These are phyloP conservation scores for Lucifuga dentata DNA, from an alignment of 2,113 vertebrate species.

Conservation along the genomic window DNA sequence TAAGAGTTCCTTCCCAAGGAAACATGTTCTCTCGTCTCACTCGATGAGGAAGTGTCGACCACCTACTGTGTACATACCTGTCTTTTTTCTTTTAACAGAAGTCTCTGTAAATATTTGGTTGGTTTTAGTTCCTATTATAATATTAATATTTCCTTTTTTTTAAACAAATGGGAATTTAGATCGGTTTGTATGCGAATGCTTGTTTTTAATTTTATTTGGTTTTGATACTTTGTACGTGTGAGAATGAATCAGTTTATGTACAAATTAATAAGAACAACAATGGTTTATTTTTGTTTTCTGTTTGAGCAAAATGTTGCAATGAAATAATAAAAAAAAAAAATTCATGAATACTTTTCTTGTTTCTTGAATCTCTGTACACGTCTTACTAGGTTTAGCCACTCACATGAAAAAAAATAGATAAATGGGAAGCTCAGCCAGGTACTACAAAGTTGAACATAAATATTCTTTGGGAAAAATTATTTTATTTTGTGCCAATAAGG, in stretches of 20 bases:
- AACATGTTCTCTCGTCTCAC: conserved; percentile 66
- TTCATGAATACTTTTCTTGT: conserved; percentile 4
- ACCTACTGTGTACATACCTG: conserved; percentile 64
- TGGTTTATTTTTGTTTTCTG: conserved; percentile 53
- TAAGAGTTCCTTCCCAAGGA: conserved; percentile 41
- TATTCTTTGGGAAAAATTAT: too few relatives aligned
- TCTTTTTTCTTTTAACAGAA: conserved; percentile 49
- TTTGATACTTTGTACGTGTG: conserved; percentile 64
- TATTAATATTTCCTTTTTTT: conserved; percentile 67
- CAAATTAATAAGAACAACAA: conserved; percentile 64
- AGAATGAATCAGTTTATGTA: conserved; percentile 54
- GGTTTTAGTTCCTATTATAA: conserved; percentile 62
- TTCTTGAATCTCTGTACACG: too few relatives aligned
- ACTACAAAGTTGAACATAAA: too few relatives aligned
- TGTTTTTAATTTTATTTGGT: conserved; percentile 65
- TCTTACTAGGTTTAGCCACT: too few relatives aligned
- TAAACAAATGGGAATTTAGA: conserved; percentile 76
- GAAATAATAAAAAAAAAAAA: conserved; percentile 65
- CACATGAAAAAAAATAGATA: too few relatives aligned
- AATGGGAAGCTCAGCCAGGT: too few relatives aligned
- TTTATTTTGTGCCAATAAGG: too few relatives aligned
- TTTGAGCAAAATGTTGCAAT: conserved; percentile 63
- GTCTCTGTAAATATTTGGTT: conserved; percentile 73
- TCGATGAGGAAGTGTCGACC: conserved; percentile 36
- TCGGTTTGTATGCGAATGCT: conserved; percentile 50